Evolutionary conservation across 2,113 vertebrate species (phyloP).

Genomic region (Microtus oregoni): DNA sequence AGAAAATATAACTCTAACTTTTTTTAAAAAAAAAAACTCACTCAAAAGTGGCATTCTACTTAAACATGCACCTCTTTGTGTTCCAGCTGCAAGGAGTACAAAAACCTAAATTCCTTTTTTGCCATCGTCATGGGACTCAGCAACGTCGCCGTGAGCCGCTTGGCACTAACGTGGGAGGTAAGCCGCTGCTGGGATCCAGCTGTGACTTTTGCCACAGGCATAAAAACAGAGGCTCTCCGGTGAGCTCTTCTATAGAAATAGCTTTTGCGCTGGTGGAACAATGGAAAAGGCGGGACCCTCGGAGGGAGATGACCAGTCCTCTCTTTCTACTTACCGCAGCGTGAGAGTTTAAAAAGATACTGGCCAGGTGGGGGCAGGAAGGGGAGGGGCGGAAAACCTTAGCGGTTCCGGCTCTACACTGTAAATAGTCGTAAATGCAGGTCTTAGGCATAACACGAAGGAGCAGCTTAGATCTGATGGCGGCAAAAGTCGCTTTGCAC

Average conservation of each 20-base stretch:
- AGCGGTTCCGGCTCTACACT: not conserved
- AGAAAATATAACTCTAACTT: not conserved
- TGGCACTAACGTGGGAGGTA: constrained; percentile 98
- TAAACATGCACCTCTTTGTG: constrained; percentile 79
- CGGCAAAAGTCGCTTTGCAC: constrained; percentile 20
- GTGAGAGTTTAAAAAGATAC: constrained; percentile 45
- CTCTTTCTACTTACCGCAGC: constrained; percentile 33
- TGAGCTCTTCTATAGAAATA: constrained; percentile 62
- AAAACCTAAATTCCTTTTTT: constrained; percentile 98
- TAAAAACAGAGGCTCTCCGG: constrained; percentile 56
- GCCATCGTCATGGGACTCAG: constrained; percentile 98
- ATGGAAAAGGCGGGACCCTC: constrained; percentile 59
- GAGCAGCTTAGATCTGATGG: not conserved
- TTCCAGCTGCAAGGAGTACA: constrained; percentile 98
- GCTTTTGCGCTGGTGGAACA: constrained; percentile 35
- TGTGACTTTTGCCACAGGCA: constrained; percentile 71
- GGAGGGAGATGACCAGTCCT: constrained; percentile 61
- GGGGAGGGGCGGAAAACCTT: not conserved
- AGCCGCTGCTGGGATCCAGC: constrained; percentile 79
- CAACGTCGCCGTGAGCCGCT: constrained; percentile 97
- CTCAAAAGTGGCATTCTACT: constrained; percentile 53
- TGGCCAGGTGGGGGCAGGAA: not conserved
- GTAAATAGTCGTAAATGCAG: constrained; percentile 46
- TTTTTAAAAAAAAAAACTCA: not conserved
- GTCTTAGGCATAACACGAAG: not conserved